Base-by-base conservation (phyloP, 2,888 invertebrate species). In the Orthonychiurus folsomi region DNA sequence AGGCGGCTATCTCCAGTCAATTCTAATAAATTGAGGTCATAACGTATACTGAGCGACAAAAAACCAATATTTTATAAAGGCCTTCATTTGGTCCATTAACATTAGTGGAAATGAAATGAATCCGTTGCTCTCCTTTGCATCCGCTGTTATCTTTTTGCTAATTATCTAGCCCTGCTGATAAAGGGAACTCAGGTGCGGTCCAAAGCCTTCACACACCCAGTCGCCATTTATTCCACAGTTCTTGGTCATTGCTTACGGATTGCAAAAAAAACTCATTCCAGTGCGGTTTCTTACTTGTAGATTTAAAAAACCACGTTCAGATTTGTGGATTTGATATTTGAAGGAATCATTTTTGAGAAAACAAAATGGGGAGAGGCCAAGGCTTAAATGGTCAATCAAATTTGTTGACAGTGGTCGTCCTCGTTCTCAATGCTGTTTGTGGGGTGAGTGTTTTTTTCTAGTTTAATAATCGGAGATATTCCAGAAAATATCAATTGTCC, bases 381-480 rank as follows among this genome's bases (percentile, higher is more conserved):
- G 66, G 63, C 12, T 21, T 67, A 12, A 64, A 66, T 60, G 69
- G 69, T n/a, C n/a, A n/a, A n/a, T n/a, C n/a, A n/a, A 63, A 66
- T 48, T 71, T 68, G 47, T 54, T 69, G 50, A 66, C 65, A 54
- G 69, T 71, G 58, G 65, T 69, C 1, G 69, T 71, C 18, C 26
- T 70, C n/a, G 63, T 71, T 26, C 55, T 72, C 37, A 72, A 72
- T 63, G 64, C 69, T 12, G 52, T 69, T 12, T 64, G 71, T 58
- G 72, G 72, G 63, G 72, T 72, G 65, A 63, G 69, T 48, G 18
- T 58, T 47, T 23, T 48, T 53, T 52, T 52, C 2, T 18, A 26
- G 12, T 12, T 24, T 24, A 18, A 15, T 20, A 53, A 54, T 25
- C 23, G 28, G 2, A 52, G 5, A 52, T 37, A 9, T 15, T 37